phyloP scores from a whole-genome alignment of 1,140 invertebrate genomes.

The Drosophila leontia region DNA sequence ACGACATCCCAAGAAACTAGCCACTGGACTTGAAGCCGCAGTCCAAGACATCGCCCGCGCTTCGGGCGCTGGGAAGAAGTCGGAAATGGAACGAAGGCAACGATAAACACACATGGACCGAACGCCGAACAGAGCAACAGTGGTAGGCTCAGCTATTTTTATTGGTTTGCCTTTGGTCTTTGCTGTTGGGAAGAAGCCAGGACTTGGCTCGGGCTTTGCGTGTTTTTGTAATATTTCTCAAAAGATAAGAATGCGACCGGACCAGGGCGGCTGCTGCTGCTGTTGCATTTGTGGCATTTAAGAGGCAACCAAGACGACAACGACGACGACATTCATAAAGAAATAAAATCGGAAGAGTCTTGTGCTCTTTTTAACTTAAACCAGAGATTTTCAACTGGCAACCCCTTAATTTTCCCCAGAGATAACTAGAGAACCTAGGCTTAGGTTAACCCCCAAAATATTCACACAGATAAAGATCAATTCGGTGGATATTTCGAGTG shows the following conservation, averaged over 20 bases:
- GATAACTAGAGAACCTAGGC: background rate
- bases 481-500: conserved; percentile 25
- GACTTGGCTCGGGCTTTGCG: conserved; percentile 67
- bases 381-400: conserved; percentile 3
- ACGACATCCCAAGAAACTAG: conserved; percentile 2
- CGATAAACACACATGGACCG: conserved; percentile 17
- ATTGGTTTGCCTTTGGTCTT: conserved; percentile 31
- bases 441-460: conserved; percentile 13
- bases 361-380: conserved; percentile 49
- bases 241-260: conserved; percentile 84
- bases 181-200: conserved; percentile 19
- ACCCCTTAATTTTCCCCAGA: conserved; percentile 8
- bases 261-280: conserved; percentile 52
- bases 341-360: conserved; percentile 64
- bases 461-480: conserved; percentile 39
- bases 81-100: conserved; percentile 28
- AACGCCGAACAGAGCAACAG: conserved; percentile 3
- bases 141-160: too few relatives aligned
- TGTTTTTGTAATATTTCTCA: conserved; percentile 85
- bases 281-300: conserved; percentile 40
- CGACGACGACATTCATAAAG: conserved; percentile 60
- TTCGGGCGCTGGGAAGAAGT: conserved; percentile 6
- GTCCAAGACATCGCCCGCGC: conserved; percentile 22
- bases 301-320: conserved; percentile 28
- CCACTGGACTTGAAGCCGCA: conserved; percentile 17